Base-by-base conservation (phyloP, 2,888 invertebrate species). In the Drosophila ochracea region DNA sequence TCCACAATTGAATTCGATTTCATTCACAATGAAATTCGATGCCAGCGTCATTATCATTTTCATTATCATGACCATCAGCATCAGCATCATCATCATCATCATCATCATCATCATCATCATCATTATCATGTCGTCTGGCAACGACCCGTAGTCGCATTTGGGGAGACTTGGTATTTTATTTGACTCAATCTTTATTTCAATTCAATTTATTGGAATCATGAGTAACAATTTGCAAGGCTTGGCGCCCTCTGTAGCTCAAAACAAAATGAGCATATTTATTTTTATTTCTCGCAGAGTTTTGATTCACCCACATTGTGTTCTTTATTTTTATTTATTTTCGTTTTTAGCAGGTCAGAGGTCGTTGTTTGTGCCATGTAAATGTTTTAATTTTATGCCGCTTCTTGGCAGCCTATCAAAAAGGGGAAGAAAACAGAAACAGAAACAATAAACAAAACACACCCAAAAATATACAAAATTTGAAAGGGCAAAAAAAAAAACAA, bases 401-500 rank as follows among this genome's bases (percentile, higher is more conserved):
- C 68, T 89, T 85, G 85, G 85, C 85, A 85, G 73, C 60, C 78
- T 74, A 82, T 89, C 85, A 85, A 85, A 74, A 76, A 52, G 43
- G 41, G 37, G 21, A 11, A 10, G n/a, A 31, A 54, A 68, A 55
- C 59, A 66, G 21, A 13, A 43, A n/a, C 11, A 64, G 63, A 57
- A 41, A 43, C 6, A 35, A 66, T 21, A 33, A 59, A 41, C n/a
- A 55, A 59, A 67, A 71, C 71, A 64, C 64, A 49, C 60, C 68
- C 84, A 41, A 21, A 21, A 13, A 21, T 30, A 47, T 13, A 16
- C 4, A 4, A 47, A 47, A 47, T 9, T 2, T 21, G 47, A 47
- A 47, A 47, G 47, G 47, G 13, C 21, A 7, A 7, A 25, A 25
- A 9, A 9, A 47, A 47, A 25, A 25, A 47, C 47, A 47, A 47